Conservation (phyloP, 2,888 invertebrate genomes). For the Morpho deidamia region DNA sequence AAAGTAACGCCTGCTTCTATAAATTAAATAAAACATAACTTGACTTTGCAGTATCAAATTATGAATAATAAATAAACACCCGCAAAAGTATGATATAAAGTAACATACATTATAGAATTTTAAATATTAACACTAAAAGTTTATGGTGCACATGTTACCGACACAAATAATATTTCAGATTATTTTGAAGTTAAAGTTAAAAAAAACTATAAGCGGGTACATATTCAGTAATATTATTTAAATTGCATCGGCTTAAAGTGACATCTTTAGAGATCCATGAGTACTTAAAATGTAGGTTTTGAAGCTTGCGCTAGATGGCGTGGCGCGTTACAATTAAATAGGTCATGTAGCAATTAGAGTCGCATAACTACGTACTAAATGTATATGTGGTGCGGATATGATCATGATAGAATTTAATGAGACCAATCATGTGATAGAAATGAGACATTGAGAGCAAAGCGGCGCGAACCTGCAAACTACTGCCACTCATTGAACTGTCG, state of each 20-base stretch:
- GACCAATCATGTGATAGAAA: conserved; percentile 32
- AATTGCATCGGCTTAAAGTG: conserved; percentile 6
- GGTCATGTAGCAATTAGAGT: conserved; percentile 6
- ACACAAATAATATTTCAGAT: too few species aligned
- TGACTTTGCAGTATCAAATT: too few species aligned
- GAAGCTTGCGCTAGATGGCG: conserved; percentile 19
- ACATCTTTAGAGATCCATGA: conserved; percentile 13
- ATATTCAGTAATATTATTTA: conserved; percentile 1
- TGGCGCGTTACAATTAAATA: conserved; percentile 3
- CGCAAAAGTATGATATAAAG: too few species aligned
- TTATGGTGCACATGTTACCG: too few species aligned
- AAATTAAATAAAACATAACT: neutral
- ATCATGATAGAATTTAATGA: conserved; percentile 24
- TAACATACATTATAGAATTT: too few species aligned
- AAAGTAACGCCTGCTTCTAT: too few species aligned
- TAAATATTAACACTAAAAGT: too few species aligned
- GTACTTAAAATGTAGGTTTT: neutral
- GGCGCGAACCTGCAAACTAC: conserved; percentile 84
- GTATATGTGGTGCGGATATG: conserved; percentile 19
- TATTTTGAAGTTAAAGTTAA: too few species aligned
- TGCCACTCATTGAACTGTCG: conserved; percentile 86
- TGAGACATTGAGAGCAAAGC: conserved; percentile 56
- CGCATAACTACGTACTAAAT: conserved; percentile 1
- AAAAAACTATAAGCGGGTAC: neutral
- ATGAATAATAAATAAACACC: too few species aligned